Evolutionary conservation across 2,113 vertebrate species (phyloP), one percentile per base, ranked within the genome.

Genomic region (Engystomops pustulosus): DNA sequence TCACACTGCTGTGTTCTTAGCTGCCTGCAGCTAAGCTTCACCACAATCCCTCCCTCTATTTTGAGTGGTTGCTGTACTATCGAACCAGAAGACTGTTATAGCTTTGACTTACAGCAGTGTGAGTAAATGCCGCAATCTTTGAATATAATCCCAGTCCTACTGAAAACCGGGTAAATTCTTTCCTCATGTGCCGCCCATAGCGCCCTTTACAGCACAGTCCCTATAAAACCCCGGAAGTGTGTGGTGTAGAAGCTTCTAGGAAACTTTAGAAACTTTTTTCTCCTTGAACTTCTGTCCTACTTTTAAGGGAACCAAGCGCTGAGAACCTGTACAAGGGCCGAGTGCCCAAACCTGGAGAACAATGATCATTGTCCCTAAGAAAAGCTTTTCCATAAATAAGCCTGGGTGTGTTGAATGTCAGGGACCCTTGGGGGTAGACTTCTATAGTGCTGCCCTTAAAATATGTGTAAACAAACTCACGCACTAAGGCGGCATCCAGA

Each of bases 331-430:
- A 53, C 4, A 18, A 23, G 71, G 71, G 81, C 72, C 7, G 4
- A 8, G 12, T 68, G 72, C 81, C 81, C 72, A 77, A 51, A n/a
- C 0, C 27, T n/a, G 41, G 30, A 68, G 58, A 84, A 84, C 81
- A 84, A 84, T 76, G 45, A 68, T 51, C 72, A 84, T 76, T 84
- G 81, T 84, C 58, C 72, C 30, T 23, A 34, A 41, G 53, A 74
- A 60, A 38, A n/a, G 41, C 5, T 68, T 84, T 76, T 84, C 81
- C 72, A 84, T 36, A 84, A 84, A 83, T 83, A 76, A 65, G 44
- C 18, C 6, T 55, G 81, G 81, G 71, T 62, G 81, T 76, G 47
- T 36, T 15, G 9, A 38, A 15, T 36, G 18, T 47, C 12, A 9
- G 1, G 70, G 72, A 12, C 34, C 72, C 71, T 6, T 20, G 15